phyloP scores from a whole-genome alignment of 2,797 vertebrate genomes.

The Gambusia yucatana region DNA sequence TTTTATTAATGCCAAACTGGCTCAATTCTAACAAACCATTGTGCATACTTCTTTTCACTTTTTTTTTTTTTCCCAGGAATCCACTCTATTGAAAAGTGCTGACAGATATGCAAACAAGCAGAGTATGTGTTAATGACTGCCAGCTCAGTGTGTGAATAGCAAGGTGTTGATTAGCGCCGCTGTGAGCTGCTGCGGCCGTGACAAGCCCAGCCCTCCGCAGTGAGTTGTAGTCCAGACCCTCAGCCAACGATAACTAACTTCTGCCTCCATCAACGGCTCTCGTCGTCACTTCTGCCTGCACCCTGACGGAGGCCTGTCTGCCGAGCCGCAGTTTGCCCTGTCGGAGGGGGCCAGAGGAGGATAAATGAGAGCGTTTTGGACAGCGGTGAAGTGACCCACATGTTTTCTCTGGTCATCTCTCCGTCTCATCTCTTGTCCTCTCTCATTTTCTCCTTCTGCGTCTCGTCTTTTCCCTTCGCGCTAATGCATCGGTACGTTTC shows the following conservation, averaged over 20 bases:
- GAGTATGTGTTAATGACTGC: conserved; percentile 73
- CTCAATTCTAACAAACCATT: conserved; percentile 22
- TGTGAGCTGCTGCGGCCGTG: conserved; percentile 57
- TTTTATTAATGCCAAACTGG: conserved; percentile 29
- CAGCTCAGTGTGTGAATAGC: conserved; percentile 66
- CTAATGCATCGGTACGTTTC: conserved; percentile 83
- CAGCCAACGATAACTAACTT: conserved; percentile 65
- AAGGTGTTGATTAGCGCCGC: conserved; percentile 77
- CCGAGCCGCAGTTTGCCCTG: conserved; percentile 53
- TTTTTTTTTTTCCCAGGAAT: conserved; percentile 48
- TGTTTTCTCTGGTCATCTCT: conserved; percentile 73
- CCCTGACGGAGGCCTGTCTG: conserved; percentile 64
- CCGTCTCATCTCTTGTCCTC: conserved; percentile 58
- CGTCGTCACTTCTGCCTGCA: conserved; percentile 49
- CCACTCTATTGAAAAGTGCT: conserved; percentile 68
- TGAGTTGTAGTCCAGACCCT: conserved; percentile 54
- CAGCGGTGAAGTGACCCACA: conserved; percentile 72
- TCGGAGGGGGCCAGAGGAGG: conserved; percentile 29
- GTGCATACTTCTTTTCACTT: conserved; percentile 17
- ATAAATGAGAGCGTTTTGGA: conserved; percentile 71
- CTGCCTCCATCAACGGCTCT: conserved; percentile 58
- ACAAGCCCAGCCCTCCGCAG: conserved; percentile 39
- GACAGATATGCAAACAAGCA: conserved; percentile 75
- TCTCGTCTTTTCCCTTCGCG: conserved; percentile 22
- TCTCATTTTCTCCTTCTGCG: conserved; percentile 56